A percentile compares a stretch with the other conserved stretches of the same genome.
phyloP scores from a whole-genome alignment of 2,888 invertebrate genomes.

The Parthenolecanium corni region DNA sequence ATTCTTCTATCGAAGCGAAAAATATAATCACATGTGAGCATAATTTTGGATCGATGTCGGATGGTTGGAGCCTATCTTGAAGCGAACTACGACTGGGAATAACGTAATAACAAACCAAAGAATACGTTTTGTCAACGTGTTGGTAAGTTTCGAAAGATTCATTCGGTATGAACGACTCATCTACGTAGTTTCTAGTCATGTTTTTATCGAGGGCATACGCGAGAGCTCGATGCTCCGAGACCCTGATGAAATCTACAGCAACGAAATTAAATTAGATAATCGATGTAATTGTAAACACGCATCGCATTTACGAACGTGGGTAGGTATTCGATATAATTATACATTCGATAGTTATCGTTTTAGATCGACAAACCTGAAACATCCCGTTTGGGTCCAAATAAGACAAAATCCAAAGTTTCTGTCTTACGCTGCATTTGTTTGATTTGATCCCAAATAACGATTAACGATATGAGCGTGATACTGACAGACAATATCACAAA shows the following conservation, averaged over 20 bases:
- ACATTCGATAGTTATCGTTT: too few species aligned
- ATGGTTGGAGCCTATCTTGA: conserved; percentile 42
- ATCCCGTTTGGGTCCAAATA: conserved; percentile 31
- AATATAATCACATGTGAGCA: conserved; percentile 77
- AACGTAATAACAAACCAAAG: conserved; percentile 59
- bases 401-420: conserved; percentile 32
- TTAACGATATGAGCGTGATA: conserved; percentile 15
- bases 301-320: too few species aligned
- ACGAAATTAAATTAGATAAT: too few species aligned
- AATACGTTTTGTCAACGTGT: conserved; percentile 31
- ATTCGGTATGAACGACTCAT: not conserved
- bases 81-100: conserved; percentile 41
- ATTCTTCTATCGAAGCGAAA: conserved; percentile 48
- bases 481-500: conserved; percentile 10
- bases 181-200: not conserved
- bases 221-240: conserved; percentile 19
- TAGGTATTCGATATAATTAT: too few species aligned
- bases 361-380: too few species aligned
- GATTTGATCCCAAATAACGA: conserved; percentile 25
- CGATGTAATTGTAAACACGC: too few species aligned
- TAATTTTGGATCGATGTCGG: conserved; percentile 53
- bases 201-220: conserved; percentile 5
- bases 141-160: conserved; percentile 10
- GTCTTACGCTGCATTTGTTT: conserved; percentile 21
- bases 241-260: conserved; percentile 7